Conservation (phyloP, 2,113 vertebrate genomes). For the Fregetta grallaria region DNA sequence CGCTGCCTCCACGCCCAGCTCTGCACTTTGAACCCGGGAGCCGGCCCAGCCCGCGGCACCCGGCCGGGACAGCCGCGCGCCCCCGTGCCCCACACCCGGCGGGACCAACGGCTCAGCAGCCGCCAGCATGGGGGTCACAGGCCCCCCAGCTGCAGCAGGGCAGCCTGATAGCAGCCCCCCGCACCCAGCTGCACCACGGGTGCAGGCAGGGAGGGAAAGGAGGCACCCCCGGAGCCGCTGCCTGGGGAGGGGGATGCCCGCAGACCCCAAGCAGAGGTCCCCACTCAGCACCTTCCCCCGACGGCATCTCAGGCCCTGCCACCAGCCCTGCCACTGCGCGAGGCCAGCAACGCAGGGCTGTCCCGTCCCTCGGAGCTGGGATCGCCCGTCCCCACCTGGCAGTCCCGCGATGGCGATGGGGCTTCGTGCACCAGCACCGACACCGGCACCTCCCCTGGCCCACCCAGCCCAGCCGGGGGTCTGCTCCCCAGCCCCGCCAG, state of each 20-base stretch:
- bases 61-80: neutral
- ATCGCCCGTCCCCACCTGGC: neutral
- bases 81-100: neutral
- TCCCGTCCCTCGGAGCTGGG: neutral
- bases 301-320: neutral
- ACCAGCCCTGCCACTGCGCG: neutral
- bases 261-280: neutral
- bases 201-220: neutral
- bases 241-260: neutral
- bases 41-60: accelerated
- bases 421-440: neutral
- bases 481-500: neutral
- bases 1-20: neutral
- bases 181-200: neutral
- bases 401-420: too few relatives aligned
- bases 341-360: neutral
- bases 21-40: neutral
- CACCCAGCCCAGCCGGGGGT: neutral
- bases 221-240: neutral
- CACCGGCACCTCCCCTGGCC: neutral
- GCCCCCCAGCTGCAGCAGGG: neutral
- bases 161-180: neutral
- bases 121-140: too few relatives aligned
- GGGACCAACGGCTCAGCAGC: neutral
- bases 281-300: neutral